phyloP scores from a whole-genome alignment of 1,140 invertebrate genomes.

The Phortica variegata region DNA sequence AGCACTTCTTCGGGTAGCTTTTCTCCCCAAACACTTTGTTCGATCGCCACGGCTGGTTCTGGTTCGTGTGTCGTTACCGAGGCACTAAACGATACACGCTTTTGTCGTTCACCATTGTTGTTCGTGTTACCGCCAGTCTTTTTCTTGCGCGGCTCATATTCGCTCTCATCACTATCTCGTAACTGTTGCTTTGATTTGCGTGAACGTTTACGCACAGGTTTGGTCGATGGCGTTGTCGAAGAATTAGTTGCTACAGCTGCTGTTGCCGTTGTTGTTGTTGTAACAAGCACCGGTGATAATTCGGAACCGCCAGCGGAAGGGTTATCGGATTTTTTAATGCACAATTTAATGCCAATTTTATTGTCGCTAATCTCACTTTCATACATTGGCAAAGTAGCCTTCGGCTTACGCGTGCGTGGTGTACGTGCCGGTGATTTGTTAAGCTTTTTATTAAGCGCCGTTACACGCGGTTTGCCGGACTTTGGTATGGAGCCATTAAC shows the following conservation, averaged over 20 bases:
- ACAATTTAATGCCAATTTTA: conserved; percentile 65
- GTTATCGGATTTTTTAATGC: conserved; percentile 64
- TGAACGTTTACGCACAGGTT: conserved; percentile 56
- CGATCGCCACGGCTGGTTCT: conserved; percentile 52
- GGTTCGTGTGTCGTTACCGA: conserved; percentile 14
- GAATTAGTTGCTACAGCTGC: conserved; percentile 3
- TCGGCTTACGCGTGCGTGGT: conserved; percentile 37
- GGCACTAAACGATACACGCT: conserved; percentile 25
- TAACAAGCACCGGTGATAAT: conserved; percentile 6
- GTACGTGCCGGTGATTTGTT: conserved; percentile 38
- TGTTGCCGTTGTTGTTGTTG: conserved; percentile 6
- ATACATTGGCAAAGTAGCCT: conserved; percentile 45
- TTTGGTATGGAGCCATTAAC: conserved; percentile 52
- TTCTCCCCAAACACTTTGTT: conserved; percentile 63
- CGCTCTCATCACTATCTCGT: conserved; percentile 58
- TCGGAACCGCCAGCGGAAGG: conserved; percentile 19
- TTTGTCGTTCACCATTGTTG: conserved; percentile 28
- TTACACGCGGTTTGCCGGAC: conserved; percentile 44
- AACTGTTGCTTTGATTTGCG: conserved; percentile 58
- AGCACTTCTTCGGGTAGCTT: conserved; percentile 68
- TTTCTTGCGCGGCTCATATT: conserved; percentile 58
- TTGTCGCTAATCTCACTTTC: conserved; percentile 62
- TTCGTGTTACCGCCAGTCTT: conserved; percentile 21
- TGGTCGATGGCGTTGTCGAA: conserved; percentile 16
- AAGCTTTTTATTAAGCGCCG: conserved; percentile 39